Conservation (phyloP, 2,113 vertebrate genomes). For the Neoarius graeffei region DNA sequence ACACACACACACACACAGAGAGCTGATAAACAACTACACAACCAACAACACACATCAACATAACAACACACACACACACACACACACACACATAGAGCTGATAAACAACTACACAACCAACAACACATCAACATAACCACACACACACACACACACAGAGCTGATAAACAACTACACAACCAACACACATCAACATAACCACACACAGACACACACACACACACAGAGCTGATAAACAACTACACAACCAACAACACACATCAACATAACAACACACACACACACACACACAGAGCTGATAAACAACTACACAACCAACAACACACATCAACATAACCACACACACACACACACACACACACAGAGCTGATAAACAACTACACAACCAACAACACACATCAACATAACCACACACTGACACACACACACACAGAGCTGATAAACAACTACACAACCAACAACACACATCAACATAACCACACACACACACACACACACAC, state of each 20-base stretch:
- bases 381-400: background rate
- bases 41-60: background rate
- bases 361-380: background rate
- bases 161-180: no score
- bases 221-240: background rate
- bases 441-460: slow-evolving; percentile 1
- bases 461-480: background rate
- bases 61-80: background rate
- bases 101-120: background rate
- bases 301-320: slow-evolving; percentile 1
- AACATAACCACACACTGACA: background rate
- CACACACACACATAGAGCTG: background rate
- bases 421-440: no score
- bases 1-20: background rate
- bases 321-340: background rate
- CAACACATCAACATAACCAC: background rate
- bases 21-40: no score
- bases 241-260: background rate
- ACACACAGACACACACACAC: background rate
- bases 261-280: background rate
- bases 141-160: background rate
- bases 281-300: no score
- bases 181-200: background rate
- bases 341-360: background rate
- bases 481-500: background rate